Evolutionary conservation across 2,113 vertebrate genomes (phyloP).

Genomic region (Pithys albifrons): DNA sequence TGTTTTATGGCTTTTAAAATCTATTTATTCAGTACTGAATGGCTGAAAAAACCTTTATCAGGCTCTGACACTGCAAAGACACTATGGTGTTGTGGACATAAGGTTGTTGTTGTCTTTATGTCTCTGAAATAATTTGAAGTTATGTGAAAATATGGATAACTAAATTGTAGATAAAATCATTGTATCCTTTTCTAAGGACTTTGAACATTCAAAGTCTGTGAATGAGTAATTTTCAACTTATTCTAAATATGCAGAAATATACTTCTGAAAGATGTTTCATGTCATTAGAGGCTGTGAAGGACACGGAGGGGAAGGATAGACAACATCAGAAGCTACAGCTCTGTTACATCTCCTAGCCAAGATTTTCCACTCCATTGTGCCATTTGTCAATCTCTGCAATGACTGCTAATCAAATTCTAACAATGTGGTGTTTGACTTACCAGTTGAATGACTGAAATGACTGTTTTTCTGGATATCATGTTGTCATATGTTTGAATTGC

Average conservation of each 20-base stretch:
- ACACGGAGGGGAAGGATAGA: neutral
- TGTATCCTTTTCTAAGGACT: neutral
- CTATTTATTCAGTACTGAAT: neutral
- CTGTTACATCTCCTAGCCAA: neutral
- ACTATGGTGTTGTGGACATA: neutral
- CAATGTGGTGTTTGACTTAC: neutral
- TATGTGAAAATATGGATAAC: neutral
- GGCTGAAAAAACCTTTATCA: neutral
- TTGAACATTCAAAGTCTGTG: neutral
- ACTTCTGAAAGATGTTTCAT: neutral
- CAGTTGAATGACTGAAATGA: constrained; percentile 8
- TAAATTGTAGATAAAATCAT: neutral
- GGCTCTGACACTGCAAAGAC: neutral
- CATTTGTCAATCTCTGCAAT: neutral
- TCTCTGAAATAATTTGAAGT: neutral
- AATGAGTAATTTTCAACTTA: neutral
- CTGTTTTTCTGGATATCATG: neutral
- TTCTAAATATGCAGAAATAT: neutral
- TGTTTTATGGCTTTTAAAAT: neutral
- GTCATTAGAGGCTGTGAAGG: neutral
- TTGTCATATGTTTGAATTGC: constrained; percentile 9
- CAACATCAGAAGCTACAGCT: neutral
- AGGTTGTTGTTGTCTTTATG: neutral
- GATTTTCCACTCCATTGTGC: neutral
- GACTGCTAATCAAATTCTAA: neutral